Evolutionary conservation across 2,797 vertebrate species (phyloP), one percentile per base, ranked within the genome.

Genomic region (Microctenopoma lineatum): DNA sequence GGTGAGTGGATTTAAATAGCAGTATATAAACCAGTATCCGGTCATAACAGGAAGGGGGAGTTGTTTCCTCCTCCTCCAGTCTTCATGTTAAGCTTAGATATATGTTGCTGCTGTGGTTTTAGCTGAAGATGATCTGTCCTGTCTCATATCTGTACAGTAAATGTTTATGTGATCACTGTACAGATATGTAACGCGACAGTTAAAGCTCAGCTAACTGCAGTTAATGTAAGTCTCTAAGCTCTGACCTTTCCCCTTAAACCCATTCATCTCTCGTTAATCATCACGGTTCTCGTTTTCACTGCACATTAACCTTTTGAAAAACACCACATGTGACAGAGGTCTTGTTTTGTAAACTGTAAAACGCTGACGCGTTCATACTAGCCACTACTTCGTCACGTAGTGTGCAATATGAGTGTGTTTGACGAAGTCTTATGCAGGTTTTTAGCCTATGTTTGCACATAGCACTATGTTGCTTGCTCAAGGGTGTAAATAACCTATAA

Each of bases 401-500:
- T 45, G 3, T 16, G 59, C n/a, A 65, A 55, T 10, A 36, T 55
- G 13, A 60, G 39, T 61, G 7, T n/a, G 32, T 21, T 32, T 4
- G 0, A 38, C 63, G n/a, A 65, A 58, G 21, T 42, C 1, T 50
- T 57, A 3, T 51, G 36, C 36, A 58, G 56, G 32, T 64, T 66
- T 61, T 62, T 8, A 9, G 25, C 18, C 36, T 46, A 39, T 64
- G 42, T 73, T 80, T 76, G 60, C 59, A 68, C 46, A 16, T 42
- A 61, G 29, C 21, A 73, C 50, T 68, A 27, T 61, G 41, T 80
- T 78, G 55, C 27, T 80, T 70, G 52, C 34, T 71, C 9, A 42
- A 57, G 47, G 68, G 44, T 92, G 86, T 88, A 80, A 69, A 88
- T 84, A 82, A 78, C 64, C 47, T 86, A 70, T 87, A 72, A 47